A percentile compares a stretch with the other conserved stretches of the same genome.
These are phyloP conservation scores for Anarsia innoxiella DNA, from an alignment of 2,888 invertebrate species.

Conservation along the genomic window DNA sequence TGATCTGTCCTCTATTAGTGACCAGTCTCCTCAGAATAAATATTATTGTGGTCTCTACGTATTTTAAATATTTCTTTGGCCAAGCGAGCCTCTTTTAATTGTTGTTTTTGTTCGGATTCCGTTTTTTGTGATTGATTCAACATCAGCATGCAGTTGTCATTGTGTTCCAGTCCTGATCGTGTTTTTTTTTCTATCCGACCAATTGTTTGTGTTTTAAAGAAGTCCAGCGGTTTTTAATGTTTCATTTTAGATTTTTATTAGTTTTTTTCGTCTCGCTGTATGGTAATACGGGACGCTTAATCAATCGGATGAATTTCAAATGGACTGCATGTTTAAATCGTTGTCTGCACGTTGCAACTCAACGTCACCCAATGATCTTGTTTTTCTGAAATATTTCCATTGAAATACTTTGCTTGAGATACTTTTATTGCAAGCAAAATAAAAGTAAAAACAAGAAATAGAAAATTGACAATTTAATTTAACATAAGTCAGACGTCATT, in stretches of 20 bases:
- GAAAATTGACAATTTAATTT: too few relatives aligned
- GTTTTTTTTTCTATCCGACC: constrained; percentile 55
- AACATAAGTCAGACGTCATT: too few relatives aligned
- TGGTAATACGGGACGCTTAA: constrained; percentile 57
- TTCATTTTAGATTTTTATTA: too few relatives aligned
- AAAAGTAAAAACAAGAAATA: too few relatives aligned
- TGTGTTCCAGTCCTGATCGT: constrained; percentile 67
- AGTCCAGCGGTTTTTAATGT: constrained; percentile 39
- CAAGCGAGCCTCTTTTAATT: constrained; percentile 62
- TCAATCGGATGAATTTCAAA: constrained; percentile 60
- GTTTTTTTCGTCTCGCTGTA: constrained; percentile 25
- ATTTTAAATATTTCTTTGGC: constrained; percentile 71
- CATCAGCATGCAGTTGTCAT: constrained; percentile 73
- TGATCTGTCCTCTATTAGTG: too few relatives aligned
- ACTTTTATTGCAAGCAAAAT: too few relatives aligned
- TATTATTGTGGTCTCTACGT: constrained; percentile 38
- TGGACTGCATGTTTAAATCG: constrained; percentile 1
- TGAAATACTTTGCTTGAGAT: too few relatives aligned
- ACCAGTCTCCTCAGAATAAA: too few relatives aligned
- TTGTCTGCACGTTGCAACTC: too few relatives aligned
- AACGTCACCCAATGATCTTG: too few relatives aligned
- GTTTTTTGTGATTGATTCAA: constrained; percentile 74
- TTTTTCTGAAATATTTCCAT: too few relatives aligned
- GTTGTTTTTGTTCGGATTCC: constrained; percentile 73
- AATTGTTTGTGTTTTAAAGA: constrained; percentile 71